Evolutionary conservation across 92 coral and sea anemone genomes (phyloP), one percentile per base, ranked within the genome.

Genomic region (Zoanthus gigantus): DNA sequence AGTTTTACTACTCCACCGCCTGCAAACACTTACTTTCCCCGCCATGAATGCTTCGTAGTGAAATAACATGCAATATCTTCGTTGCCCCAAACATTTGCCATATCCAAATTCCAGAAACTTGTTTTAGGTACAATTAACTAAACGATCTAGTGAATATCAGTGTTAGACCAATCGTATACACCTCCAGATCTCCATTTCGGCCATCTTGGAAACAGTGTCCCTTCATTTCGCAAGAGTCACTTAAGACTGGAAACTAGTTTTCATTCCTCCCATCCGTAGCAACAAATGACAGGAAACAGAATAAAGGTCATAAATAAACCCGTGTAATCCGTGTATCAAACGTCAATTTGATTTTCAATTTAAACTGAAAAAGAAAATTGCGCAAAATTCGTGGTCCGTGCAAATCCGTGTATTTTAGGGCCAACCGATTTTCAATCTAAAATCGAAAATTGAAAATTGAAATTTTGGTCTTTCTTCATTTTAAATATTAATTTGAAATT

Each of bases 31-130:
- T 88, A 97, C 99, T 97, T 97, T 77, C 99, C 99, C 18, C 99
- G 94, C 99, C 99, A 97, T 7, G 99, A 97, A 87, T 97, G 99
- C 83, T 97, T 97, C 60, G 99, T 97, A 52, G 99, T 97, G 81
- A 97, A 97, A 71, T 92, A 97, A 81, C 99, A 97, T 57, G 99
- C 97, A 79, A 97, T 91, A 87, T 97, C 99, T 83, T 93, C 97
- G 88, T 97, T 97, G 58, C 96, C 99, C 94, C 93, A 95, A 28
- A 95, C 97, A 91, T 92, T 95, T 37, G 99, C 97, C 99, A 97
- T 97, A 54, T 87, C 17, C 1, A 83, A 61, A 46, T 52, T 48
- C 28, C 6, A 5, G 50, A 46, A 29, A 31, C 7, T 81, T 48
- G 18, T 10, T 67, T 23, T 65, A 66, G 30, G 56, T 66, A 66